A percentile compares a stretch with the other conserved stretches of the same genome.
Conservation (phyloP, 2,797 vertebrate genomes). For the Apogon talboti region DNA sequence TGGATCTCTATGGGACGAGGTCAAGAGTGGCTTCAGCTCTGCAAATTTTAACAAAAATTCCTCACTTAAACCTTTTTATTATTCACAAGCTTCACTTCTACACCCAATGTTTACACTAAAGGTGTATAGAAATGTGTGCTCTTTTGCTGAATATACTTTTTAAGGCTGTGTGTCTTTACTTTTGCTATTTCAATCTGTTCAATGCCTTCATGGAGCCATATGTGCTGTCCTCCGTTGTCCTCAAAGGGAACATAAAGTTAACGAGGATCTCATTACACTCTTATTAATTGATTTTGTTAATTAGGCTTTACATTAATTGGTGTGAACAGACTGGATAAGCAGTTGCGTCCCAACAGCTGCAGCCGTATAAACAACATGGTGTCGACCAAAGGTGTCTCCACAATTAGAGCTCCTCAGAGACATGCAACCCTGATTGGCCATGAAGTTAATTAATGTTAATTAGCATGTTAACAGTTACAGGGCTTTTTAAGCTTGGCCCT, state of each 20-base stretch:
- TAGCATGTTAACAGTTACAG: slow-evolving; percentile 80
- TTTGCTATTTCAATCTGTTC: too few relatives aligned
- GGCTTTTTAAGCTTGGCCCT: slow-evolving; percentile 28
- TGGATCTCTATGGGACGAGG: too few relatives aligned
- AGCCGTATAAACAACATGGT: slow-evolving; percentile 56
- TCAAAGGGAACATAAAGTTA: slow-evolving; percentile 84
- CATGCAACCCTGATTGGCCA: slow-evolving; percentile 77
- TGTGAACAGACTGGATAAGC: slow-evolving; percentile 87
- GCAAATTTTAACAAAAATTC: too few relatives aligned
- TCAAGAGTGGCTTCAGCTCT: too few relatives aligned
- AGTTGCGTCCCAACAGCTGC: slow-evolving; percentile 68
- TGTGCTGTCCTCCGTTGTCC: slow-evolving; percentile 72
- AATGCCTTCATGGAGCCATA: slow-evolving; percentile 62
- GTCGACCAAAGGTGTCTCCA: slow-evolving; percentile 83
- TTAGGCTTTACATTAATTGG: slow-evolving; percentile 85
- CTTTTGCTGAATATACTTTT: too few relatives aligned
- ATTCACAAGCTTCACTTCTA: too few relatives aligned
- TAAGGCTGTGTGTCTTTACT: too few relatives aligned
- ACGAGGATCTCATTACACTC: slow-evolving; percentile 77
- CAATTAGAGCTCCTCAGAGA: slow-evolving; percentile 86
- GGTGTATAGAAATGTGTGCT: too few relatives aligned
- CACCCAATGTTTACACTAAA: too few relatives aligned
- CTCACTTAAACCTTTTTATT: too few relatives aligned
- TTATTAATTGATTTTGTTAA: slow-evolving; percentile 93
- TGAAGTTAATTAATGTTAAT: slow-evolving; percentile 90